Conservation (phyloP, 2,797 vertebrate species). For the Cetoscarus ocellatus region DNA sequence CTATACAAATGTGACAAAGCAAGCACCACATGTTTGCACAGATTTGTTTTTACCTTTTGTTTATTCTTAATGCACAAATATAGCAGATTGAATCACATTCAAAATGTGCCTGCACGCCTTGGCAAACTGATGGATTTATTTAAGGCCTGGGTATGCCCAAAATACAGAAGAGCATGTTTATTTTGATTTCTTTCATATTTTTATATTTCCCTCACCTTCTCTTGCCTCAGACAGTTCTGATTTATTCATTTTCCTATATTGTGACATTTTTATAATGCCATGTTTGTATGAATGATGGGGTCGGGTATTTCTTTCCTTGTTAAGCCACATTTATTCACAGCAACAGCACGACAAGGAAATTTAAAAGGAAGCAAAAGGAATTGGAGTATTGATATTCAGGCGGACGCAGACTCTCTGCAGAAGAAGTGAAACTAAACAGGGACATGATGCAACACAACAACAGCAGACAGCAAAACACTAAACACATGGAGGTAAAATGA, state of each 20-base stretch:
- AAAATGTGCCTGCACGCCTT: neutral
- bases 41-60: neutral
- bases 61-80: constrained; percentile 4
- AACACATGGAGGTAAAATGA: constrained; percentile 27
- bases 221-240: neutral
- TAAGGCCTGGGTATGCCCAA: neutral
- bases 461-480: constrained; percentile 31
- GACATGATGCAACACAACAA: constrained; percentile 37
- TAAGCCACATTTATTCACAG: constrained; percentile 38
- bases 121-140: neutral
- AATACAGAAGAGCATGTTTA: neutral
- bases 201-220: neutral
- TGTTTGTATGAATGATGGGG: constrained; percentile 31
- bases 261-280: constrained; percentile 34
- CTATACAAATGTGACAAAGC: neutral
- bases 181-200: constrained; percentile 10
- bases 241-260: constrained; percentile 21
- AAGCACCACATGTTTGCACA: neutral
- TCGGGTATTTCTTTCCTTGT: constrained; percentile 32
- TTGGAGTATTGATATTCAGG: constrained; percentile 38
- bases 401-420: constrained; percentile 9
- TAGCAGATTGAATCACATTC: neutral
- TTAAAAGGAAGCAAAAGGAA: constrained; percentile 36
- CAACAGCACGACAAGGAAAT: constrained; percentile 7
- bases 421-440: constrained; percentile 24